A percentile compares a stretch with the other conserved stretches of the same genome.
Conservation (phyloP, 2,888 invertebrate genomes). For the Diadegma fenestrale region DNA sequence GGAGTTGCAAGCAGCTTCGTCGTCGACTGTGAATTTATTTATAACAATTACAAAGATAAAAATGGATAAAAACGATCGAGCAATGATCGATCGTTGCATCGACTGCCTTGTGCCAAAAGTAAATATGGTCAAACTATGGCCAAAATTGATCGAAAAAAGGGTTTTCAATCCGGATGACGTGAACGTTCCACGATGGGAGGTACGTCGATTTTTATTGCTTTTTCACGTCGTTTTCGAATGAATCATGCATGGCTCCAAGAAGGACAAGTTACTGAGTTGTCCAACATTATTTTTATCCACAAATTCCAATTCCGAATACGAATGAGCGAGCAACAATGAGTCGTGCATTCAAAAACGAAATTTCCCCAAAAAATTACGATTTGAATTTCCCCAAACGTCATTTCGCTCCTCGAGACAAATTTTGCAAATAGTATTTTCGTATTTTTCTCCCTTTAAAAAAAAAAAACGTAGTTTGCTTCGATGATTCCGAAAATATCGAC, state of each 20-base stretch:
- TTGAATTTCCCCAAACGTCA: no score
- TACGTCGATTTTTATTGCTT: conserved; percentile 62
- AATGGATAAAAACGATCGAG: conserved; percentile 78
- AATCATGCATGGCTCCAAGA: not conserved
- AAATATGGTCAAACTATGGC: conserved; percentile 76
- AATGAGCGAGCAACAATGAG: not conserved
- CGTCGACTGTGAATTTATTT: not conserved
- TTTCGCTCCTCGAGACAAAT: no score
- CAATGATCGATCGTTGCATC: conserved; percentile 74
- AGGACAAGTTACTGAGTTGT: not conserved
- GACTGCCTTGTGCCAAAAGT: conserved; percentile 72
- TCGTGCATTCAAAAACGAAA: not conserved
- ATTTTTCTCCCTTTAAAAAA: no score
- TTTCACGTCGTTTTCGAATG: not conserved
- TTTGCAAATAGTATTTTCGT: no score
- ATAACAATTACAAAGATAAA: conserved; percentile 20
- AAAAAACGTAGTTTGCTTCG: not conserved
- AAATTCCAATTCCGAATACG: not conserved
- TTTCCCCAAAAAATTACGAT: no score
- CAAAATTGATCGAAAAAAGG: conserved; percentile 78
- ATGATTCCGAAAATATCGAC: not conserved
- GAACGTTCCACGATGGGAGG: conserved; percentile 79
- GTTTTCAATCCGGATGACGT: conserved; percentile 79
- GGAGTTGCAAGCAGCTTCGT: no score
- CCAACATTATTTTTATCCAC: not conserved